Percentiles rank a stretch among this genome's conserved stretches.
Evolutionary conservation across 1,140 invertebrate species (phyloP).

Genomic region (Heliconius himera): DNA sequence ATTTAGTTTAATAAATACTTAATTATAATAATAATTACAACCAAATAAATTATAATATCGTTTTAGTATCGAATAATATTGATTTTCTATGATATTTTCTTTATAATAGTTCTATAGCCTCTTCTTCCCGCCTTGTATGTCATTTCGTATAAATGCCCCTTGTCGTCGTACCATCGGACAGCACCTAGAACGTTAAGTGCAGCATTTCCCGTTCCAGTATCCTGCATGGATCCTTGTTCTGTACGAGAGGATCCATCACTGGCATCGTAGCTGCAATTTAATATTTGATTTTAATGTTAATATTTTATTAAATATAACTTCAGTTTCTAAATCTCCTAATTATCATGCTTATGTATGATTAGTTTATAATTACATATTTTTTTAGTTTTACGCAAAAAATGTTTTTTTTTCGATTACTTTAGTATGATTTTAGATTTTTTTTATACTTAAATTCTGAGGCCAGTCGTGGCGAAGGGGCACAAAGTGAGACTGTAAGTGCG

Average conservation of each 20-base stretch:
- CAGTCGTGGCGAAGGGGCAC: too few relatives aligned
- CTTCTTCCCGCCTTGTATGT: slow-evolving; percentile 83
- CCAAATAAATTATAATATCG: slow-evolving; percentile 47
- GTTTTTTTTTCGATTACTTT: too few relatives aligned
- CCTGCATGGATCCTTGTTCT: slow-evolving; percentile 67
- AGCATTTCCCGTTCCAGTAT: slow-evolving; percentile 82
- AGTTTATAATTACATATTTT: too few relatives aligned
- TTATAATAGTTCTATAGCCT: slow-evolving; percentile 78
- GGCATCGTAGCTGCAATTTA: slow-evolving; percentile 72
- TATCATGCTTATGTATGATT: too few relatives aligned
- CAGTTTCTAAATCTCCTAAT: too few relatives aligned
- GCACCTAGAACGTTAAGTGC: slow-evolving; percentile 83
- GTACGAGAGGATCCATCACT: slow-evolving; percentile 73
- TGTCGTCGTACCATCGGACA: slow-evolving; percentile 83
- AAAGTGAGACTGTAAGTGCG: too few relatives aligned
- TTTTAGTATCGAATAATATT: slow-evolving; percentile 46
- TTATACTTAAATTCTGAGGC: too few relatives aligned
- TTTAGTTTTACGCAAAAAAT: too few relatives aligned
- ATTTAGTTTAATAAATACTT: slow-evolving; percentile 56
- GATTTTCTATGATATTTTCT: slow-evolving; percentile 53
- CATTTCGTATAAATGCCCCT: slow-evolving; percentile 88
- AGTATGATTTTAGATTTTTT: too few relatives aligned
- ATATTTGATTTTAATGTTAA: neutral
- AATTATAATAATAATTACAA: slow-evolving; percentile 35
- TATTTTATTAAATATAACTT: neutral